Percentiles rank a stretch among this genome's conserved stretches.
phyloP scores from a whole-genome alignment of 2,797 vertebrate genomes.

The Allobates femoralis region DNA sequence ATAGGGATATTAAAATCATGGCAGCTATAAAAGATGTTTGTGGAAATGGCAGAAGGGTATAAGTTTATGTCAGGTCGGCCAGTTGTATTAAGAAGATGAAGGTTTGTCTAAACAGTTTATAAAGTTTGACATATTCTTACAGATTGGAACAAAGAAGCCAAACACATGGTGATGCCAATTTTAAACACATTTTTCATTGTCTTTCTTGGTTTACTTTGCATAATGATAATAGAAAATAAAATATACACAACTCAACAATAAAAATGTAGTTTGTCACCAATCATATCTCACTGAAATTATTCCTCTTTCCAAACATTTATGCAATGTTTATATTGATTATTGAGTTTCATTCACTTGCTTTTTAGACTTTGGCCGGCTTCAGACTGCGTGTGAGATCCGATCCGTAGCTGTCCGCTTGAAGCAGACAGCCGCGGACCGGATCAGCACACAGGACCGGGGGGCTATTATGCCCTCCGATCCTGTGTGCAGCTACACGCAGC shows the following conservation, averaged over 20 bases:
- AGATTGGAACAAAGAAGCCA: conserved; percentile 1
- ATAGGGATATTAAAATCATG: not conserved
- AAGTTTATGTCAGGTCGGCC: conserved; percentile 16
- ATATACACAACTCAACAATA: not conserved
- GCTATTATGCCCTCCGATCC: too few species aligned
- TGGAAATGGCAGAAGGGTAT: not conserved
- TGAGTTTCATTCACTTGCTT: not conserved
- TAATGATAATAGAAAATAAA: not conserved
- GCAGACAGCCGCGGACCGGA: too few species aligned
- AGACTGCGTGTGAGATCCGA: too few species aligned
- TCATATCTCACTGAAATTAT: not conserved
- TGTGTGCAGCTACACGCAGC: too few species aligned
- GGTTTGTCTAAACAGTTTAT: conserved; percentile 36
- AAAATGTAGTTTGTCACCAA: not conserved
- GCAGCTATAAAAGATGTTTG: not conserved
- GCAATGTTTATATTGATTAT: not conserved
- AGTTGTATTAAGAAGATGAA: not conserved
- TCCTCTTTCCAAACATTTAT: not conserved
- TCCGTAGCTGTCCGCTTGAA: too few species aligned
- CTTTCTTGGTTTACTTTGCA: conserved; percentile 25
- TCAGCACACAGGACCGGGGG: too few species aligned
- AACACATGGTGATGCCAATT: conserved; percentile 9
- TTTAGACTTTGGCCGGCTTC: too few species aligned
- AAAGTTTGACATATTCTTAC: conserved; percentile 1
- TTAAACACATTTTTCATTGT: conserved; percentile 15